Percentiles rank a stretch among this genome's conserved stretches.
Evolutionary conservation across 2,797 vertebrate genomes (phyloP).

Genomic region (Pipistrellus pygmaeus): DNA sequence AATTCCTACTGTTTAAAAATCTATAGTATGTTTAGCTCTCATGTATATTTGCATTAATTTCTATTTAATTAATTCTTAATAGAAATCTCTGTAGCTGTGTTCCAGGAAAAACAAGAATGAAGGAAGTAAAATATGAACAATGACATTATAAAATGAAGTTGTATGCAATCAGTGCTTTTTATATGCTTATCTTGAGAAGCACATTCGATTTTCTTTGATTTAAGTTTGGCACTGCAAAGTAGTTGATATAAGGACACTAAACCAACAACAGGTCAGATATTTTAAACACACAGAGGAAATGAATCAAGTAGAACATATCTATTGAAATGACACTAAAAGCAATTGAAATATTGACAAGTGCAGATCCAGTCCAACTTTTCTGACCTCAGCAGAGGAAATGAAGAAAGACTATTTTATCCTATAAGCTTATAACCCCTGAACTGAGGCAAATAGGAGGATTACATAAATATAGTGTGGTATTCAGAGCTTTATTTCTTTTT

Average conservation of each 20-base stretch:
- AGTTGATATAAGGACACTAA: neutral
- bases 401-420: neutral
- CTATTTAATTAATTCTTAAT: neutral
- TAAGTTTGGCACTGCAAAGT: neutral
- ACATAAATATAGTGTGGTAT: neutral
- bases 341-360: neutral
- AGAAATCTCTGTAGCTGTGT: neutral
- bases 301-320: neutral
- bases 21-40: neutral
- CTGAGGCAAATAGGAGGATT: neutral
- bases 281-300: neutral
- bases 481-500: slow-evolving; percentile 56
- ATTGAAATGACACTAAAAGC: neutral
- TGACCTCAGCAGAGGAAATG: neutral
- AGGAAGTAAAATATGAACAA: neutral
- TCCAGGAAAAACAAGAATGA: neutral
- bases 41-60: neutral
- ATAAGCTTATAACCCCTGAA: neutral
- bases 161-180: neutral
- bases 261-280: neutral
- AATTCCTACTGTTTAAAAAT: neutral
- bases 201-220: neutral
- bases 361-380: neutral
- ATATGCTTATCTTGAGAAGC: neutral
- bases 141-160: neutral